Evolutionary conservation across 2,797 vertebrate genomes (phyloP).

Genomic region (Crocidura indochinensis): DNA sequence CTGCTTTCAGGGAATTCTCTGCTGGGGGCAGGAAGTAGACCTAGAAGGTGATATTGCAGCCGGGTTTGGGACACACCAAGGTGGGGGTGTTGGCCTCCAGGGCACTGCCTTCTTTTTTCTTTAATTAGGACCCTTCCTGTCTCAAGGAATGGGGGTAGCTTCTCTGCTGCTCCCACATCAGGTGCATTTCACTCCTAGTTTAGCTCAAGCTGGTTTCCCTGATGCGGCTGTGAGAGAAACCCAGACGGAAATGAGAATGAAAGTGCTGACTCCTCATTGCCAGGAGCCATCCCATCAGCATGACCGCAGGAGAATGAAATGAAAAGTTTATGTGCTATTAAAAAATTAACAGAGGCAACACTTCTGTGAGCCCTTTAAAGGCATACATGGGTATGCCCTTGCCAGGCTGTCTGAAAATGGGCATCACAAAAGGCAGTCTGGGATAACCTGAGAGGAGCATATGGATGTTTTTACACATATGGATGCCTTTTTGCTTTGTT

Average conservation of each 20-base stretch:
- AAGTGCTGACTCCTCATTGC: neutral
- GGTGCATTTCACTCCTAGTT: neutral
- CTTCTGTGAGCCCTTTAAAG: conserved; percentile 53
- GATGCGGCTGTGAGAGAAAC: neutral
- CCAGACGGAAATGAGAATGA: neutral
- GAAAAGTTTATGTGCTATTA: conserved; percentile 62
- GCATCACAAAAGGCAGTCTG: neutral
- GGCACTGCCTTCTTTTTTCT: neutral
- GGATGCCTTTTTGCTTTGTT: neutral
- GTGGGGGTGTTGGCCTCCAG: accelerated
- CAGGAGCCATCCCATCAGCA: neutral
- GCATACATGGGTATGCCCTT: conserved; percentile 31
- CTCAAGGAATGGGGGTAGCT: neutral
- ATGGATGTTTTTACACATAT: no score
- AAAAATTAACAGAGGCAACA: conserved; percentile 56
- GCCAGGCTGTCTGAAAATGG: conserved; percentile 23
- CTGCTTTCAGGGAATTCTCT: conserved; percentile 1
- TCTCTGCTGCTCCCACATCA: neutral
- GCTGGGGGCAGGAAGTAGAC: neutral
- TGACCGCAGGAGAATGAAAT: neutral
- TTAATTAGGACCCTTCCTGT: neutral
- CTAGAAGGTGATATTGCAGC: neutral
- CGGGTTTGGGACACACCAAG: accelerated
- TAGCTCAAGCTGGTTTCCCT: neutral
- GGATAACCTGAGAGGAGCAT: no score